Base-by-base conservation (phyloP, 1,140 invertebrate species). In the Drosophila malerkotliana region DNA sequence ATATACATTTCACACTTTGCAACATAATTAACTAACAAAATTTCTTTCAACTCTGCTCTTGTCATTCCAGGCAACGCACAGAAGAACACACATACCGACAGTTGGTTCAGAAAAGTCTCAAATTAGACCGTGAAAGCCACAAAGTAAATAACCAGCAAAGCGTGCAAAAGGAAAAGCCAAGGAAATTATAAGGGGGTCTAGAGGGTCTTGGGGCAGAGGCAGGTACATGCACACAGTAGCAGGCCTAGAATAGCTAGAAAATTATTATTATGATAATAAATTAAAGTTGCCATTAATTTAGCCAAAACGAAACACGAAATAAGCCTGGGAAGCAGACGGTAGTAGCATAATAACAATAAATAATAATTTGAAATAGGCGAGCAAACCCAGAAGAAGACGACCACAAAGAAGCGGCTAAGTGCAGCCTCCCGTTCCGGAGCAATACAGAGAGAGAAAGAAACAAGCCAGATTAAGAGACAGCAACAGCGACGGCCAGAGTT, bases 241-340 rank as follows among this genome's bases (percentile, higher is more conserved):
- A 51, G 32, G 64, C 57, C 68, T 64, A 79, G 68, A 90, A 88
- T 74, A 55, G 83, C 84, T 72, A 88, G 83, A 88, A 88, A 88
- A 88, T 88, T 78, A 89, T 89, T 88, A 89, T 88, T 73, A 90
- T 87, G 82, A 83, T 90, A 90, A 90, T 90, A 87, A 90, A 90
- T 90, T 88, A 90, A 90, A 90, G 82, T 87, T 78, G 79, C 87
- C 88, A 90, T 90, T 90, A 90, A 90, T 90, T 90, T 90, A 90
- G 82, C 63, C 52, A 69, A 75, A 88, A 88, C 76, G 72, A 75
- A 88, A 79, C 78, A 68, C 76, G 75, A 68, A 57, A 18, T 9
- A 18, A 24, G 44, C 41, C 41, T 44, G 18, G 44, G 44, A 15
- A 52, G 66, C 21, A 18, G n/a, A 72, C 80, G 67, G 77, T 78